Conservation (phyloP, 2,888 invertebrate species). For the Globia sparganii region DNA sequence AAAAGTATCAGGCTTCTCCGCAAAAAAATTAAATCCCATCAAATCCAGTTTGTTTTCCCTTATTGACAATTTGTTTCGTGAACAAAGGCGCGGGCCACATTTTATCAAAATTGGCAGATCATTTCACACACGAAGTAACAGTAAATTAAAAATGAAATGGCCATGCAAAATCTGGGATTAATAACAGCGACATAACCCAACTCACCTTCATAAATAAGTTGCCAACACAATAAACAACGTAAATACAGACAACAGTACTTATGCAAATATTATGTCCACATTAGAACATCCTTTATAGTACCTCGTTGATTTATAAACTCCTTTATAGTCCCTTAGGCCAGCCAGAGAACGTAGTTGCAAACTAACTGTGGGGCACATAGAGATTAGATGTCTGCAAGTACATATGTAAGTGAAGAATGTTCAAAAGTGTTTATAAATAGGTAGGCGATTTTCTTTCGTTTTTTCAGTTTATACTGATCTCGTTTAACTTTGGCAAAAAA, state of each 20-base stretch:
- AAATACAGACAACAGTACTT: slow-evolving; percentile 31
- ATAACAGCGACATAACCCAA: neutral
- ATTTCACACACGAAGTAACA: neutral
- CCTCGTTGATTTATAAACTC: slow-evolving; percentile 56
- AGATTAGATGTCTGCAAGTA: slow-evolving; percentile 18
- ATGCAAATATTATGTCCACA: slow-evolving; percentile 61
- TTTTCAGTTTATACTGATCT: too few species aligned
- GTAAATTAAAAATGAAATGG: slow-evolving; percentile 1
- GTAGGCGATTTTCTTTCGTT: neutral
- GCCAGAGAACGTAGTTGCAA: slow-evolving; percentile 30
- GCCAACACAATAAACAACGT: slow-evolving; percentile 30
- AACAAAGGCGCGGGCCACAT: neutral
- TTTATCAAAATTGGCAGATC: neutral
- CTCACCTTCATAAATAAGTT: slow-evolving; percentile 31
- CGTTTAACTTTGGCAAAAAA: neutral
- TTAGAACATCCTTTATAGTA: slow-evolving; percentile 53
- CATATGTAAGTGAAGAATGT: neutral
- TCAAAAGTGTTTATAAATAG: neutral
- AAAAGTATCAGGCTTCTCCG: neutral
- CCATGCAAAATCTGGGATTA: neutral
- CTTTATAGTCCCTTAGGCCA: slow-evolving; percentile 33
- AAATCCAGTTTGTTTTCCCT: neutral
- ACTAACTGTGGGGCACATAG: slow-evolving; percentile 19
- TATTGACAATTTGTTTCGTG: neutral
- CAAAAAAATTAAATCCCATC: neutral